A percentile compares a stretch with the other conserved stretches of the same genome.
Conservation (phyloP, 35 echinoderm and acorn worm genomes). For the Antedon bifida region DNA sequence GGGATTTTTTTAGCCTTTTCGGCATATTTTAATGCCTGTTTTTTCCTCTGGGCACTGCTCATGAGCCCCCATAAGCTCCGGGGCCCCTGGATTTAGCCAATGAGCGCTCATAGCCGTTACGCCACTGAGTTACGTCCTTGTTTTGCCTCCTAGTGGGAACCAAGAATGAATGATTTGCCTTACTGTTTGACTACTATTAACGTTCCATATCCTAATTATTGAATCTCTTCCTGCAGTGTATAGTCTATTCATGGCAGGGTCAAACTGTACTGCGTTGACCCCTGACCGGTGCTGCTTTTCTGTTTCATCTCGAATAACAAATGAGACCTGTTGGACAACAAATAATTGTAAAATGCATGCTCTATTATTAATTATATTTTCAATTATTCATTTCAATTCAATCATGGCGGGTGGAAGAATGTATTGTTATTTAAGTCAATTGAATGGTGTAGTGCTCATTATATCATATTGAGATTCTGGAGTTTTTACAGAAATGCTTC, state of each 20-base stretch:
- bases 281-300: conserved; percentile 84
- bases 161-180: no score
- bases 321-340: conserved; percentile 55
- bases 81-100: no score
- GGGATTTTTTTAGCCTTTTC: no score
- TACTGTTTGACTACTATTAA: conserved; percentile 43
- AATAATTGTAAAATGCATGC: neutral
- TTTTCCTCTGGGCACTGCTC: no score
- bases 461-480: no score
- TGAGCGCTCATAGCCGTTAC: no score
- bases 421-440: neutral
- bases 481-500: no score
- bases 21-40: no score
- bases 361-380: neutral
- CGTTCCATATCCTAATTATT: conserved; percentile 98
- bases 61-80: no score
- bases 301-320: conserved; percentile 86
- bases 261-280: conserved; percentile 87
- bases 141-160: no score
- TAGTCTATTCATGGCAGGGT: conserved; percentile 58
- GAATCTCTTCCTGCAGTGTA: conserved; percentile 93
- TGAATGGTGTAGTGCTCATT: no score
- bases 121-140: no score
- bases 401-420: neutral
- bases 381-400: neutral